Percentiles rank a stretch among this genome's conserved stretches.
Evolutionary conservation across 2,113 vertebrate genomes (phyloP).

Genomic region (Thymallus thymallus): DNA sequence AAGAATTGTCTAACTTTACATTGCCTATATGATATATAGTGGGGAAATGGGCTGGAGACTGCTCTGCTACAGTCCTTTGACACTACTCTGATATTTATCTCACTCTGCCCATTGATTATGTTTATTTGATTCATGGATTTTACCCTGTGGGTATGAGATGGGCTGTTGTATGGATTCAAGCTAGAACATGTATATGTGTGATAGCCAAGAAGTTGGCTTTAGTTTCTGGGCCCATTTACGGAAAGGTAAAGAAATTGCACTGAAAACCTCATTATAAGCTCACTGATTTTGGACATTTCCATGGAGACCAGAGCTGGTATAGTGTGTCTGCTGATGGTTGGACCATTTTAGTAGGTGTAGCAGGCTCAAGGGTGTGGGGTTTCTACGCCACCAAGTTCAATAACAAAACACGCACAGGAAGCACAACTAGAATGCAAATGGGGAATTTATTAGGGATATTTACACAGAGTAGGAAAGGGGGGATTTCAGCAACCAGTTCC

Average conservation of each 20-base stretch:
- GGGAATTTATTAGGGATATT: too few relatives aligned
- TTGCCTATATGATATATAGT: neutral
- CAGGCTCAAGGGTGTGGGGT: too few relatives aligned
- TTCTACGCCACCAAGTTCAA: too few relatives aligned
- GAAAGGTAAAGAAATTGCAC: neutral
- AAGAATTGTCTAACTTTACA: neutral
- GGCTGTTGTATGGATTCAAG: neutral
- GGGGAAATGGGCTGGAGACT: neutral
- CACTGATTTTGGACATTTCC: too few relatives aligned
- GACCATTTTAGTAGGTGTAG: too few relatives aligned
- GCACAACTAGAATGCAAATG: too few relatives aligned
- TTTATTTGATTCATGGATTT: constrained; percentile 13
- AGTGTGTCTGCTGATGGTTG: too few relatives aligned
- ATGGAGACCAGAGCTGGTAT: too few relatives aligned
- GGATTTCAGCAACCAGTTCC: too few relatives aligned
- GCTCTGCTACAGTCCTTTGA: neutral
- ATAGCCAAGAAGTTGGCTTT: constrained; percentile 3
- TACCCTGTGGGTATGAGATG: neutral
- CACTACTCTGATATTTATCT: neutral
- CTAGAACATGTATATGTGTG: neutral
- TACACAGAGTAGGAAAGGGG: too few relatives aligned
- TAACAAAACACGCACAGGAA: too few relatives aligned
- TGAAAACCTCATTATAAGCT: neutral
- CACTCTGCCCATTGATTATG: neutral
- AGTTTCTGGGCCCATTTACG: neutral